phyloP scores from a whole-genome alignment of 2,797 vertebrate species.

The Crenichthys baileyi region DNA sequence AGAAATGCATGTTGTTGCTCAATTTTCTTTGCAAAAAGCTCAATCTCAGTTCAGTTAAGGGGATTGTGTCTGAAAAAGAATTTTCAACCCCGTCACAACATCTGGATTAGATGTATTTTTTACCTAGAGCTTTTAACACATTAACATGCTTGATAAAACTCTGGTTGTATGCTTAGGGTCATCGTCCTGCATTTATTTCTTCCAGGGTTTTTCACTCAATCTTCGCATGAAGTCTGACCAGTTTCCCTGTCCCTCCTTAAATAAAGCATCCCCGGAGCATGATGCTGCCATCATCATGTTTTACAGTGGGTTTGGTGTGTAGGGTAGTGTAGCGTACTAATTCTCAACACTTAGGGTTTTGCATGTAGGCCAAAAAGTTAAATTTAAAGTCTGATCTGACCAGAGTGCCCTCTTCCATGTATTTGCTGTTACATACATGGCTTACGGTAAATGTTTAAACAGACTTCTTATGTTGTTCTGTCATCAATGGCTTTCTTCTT shows the following conservation, averaged over 20 bases:
- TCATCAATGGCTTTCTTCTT: too few relatives aligned
- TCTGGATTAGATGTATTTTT: not conserved
- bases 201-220: not conserved
- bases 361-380: too few relatives aligned
- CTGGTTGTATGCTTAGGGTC: not conserved
- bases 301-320: too few relatives aligned
- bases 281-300: not conserved
- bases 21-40: not conserved
- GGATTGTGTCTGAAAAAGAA: not conserved
- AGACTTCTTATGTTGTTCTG: too few relatives aligned
- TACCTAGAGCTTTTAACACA: not conserved
- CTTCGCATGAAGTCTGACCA: too few relatives aligned
- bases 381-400: too few relatives aligned
- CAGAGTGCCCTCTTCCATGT: too few relatives aligned
- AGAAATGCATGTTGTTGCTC: not conserved
- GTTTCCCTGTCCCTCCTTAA: not conserved
- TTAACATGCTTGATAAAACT: not conserved
- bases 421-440: too few relatives aligned
- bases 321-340: too few relatives aligned
- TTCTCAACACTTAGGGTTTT: not conserved
- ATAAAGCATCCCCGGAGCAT: not conserved
- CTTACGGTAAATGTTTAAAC: too few relatives aligned
- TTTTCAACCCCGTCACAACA: not conserved
- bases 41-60: too few relatives aligned
- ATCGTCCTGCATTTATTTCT: not conserved